Evolutionary conservation across 2,113 vertebrate genomes (phyloP), one percentile per base, ranked within the genome.

Genomic region (Eptesicus fuscus): DNA sequence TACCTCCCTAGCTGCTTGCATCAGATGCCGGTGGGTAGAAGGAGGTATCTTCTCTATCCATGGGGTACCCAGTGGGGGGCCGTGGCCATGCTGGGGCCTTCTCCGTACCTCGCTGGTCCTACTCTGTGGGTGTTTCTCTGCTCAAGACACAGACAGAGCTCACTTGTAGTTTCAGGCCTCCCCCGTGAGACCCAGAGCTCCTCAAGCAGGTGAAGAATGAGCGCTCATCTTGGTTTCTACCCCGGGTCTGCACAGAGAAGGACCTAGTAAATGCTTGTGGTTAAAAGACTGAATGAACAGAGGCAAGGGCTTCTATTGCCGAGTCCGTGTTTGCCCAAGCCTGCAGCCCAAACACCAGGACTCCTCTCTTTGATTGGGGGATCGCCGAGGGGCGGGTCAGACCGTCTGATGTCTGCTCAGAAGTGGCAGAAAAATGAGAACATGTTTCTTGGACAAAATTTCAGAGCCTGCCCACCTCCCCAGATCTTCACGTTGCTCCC

Each of bases 1-100:
- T 49, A 40, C 51, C 95, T 96, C 83, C 85, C 91, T 94, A 2
- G 74, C 65, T 93, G 76, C 76, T 51, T 70, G 22, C 12, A 69
- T 37, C 77, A 61, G 59, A 10, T 61, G 63, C 67, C 32, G 40
- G 61, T 59, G 61, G 88, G 88, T 86, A 73, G 70, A 78, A 94
- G 83, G 59, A 32, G 25, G 80, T 10, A 30, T 59, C 88, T 23
- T 89, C 80, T 84, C 47, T 28, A 78, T 20, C 30, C 18, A 1
- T 1, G 84, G 88, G 70, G 35, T 61, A 18, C n/a, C 28, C 10
- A 9, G 77, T 76, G 42, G 35, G 37, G 47, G 69, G 70, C 37
- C 20, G 14, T 0, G 13, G 47, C 17, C n/a, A 16, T 4, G 18
- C 11, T 42, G 40, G n/a, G 73, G 28, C 51, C 69, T 91, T 53